These are phyloP conservation scores for Pristis pectinata DNA, from an alignment of 2,797 vertebrate species.

Conservation along the genomic window DNA sequence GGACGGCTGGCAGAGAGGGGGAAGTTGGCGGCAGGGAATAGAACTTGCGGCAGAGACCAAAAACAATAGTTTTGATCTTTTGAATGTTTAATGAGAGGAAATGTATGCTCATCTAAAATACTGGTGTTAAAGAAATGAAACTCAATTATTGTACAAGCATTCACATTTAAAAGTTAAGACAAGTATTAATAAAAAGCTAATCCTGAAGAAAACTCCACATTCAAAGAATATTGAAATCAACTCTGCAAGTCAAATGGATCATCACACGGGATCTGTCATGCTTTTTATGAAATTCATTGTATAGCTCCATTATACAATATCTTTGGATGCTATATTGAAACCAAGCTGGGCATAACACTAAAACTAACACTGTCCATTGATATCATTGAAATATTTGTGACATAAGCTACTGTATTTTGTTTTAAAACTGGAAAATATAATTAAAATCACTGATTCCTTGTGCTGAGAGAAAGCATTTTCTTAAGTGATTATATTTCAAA, in stretches of 20 bases:
- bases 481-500: not conserved
- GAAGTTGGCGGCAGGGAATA: not conserved
- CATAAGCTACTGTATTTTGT: not conserved
- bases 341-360: not conserved
- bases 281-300: not conserved
- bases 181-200: not conserved
- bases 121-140: not conserved
- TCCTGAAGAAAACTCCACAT: not conserved
- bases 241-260: not conserved
- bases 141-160: not conserved
- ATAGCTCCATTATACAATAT: not conserved
- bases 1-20: not conserved
- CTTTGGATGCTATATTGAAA: not conserved
- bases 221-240: not conserved
- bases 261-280: not conserved
- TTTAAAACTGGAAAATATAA: constrained; percentile 8
- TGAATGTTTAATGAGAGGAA: not conserved
- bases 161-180: not conserved
- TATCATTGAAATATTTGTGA: not conserved
- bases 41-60: not conserved
- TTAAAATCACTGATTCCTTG: not conserved
- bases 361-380: not conserved
- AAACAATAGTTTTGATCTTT: not conserved
- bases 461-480: not conserved
- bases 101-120: not conserved